These are phyloP conservation scores for Macroteleia sp. DNA, from an alignment of 2,888 invertebrate species.

Conservation along the genomic window DNA sequence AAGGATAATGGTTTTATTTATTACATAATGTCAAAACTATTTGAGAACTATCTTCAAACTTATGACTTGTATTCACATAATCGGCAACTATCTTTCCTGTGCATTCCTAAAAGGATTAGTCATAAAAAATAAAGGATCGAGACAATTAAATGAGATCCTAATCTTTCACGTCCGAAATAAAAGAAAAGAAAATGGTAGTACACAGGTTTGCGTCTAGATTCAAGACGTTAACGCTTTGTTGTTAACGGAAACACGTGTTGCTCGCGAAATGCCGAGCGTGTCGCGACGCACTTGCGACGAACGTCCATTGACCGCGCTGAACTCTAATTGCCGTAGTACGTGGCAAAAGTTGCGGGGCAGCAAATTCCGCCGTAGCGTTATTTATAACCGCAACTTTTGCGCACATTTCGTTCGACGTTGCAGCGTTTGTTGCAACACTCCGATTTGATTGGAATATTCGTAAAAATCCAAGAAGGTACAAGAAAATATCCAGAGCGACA, in stretches of 20 bases:
- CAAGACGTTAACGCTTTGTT: slow-evolving; percentile 35
- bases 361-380: slow-evolving; percentile 17
- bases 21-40: not conserved
- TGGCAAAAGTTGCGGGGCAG: slow-evolving; percentile 38
- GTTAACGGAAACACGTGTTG: slow-evolving; percentile 60
- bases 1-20: slow-evolving; percentile 4
- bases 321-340: slow-evolving; percentile 41
- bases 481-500: no score
- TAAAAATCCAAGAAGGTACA: no score
- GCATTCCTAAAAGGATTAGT: slow-evolving; percentile 11
- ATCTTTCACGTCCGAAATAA: slow-evolving; percentile 31
- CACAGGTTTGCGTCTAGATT: no score
- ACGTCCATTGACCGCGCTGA: slow-evolving; percentile 57
- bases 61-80: no score
- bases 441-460: no score
- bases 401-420: no score
- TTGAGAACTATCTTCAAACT: not conserved
- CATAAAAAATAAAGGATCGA: slow-evolving; percentile 15
- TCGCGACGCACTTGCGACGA: slow-evolving; percentile 38
- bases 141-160: slow-evolving; percentile 42
- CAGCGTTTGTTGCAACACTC: no score
- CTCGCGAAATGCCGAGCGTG: slow-evolving; percentile 37
- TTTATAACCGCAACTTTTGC: no score
- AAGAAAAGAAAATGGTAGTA: no score
- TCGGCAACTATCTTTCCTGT: no score